These are phyloP conservation scores for Willowsia nigromaculata DNA, from an alignment of 2,888 invertebrate genomes.

Conservation along the genomic window DNA sequence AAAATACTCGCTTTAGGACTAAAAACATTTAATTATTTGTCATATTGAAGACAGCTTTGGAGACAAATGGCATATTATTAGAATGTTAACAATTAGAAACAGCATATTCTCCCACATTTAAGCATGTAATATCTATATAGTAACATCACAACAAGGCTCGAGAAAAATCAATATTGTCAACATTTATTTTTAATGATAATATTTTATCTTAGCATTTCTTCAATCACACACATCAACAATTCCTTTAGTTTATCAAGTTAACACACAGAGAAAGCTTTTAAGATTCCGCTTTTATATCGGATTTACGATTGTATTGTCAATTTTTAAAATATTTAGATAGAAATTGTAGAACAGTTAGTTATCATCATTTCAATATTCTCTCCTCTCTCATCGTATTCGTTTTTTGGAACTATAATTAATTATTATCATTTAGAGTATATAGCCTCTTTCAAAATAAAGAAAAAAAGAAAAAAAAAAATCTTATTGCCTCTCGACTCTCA, in stretches of 20 bases:
- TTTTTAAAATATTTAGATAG: no score
- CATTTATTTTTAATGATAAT: background rate
- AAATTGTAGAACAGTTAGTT: no score
- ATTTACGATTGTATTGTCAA: background rate
- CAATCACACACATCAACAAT: background rate
- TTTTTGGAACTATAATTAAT: background rate
- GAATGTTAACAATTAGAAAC: background rate
- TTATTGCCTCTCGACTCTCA: background rate
- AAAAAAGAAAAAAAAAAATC: no score
- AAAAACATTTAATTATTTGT: conserved; percentile 15
- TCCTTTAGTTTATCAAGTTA: background rate
- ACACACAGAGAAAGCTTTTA: background rate
- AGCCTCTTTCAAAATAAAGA: background rate
- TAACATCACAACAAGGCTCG: background rate
- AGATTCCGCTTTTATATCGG: background rate
- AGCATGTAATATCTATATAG: no score
- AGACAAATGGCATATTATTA: background rate
- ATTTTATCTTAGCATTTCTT: background rate
- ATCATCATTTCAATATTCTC: background rate
- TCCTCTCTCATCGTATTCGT: background rate
- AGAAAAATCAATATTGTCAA: background rate
- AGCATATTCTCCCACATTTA: background rate
- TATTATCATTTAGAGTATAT: background rate
- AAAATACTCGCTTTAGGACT: background rate
- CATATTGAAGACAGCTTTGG: conserved; percentile 15